phyloP scores from a whole-genome alignment of 1,140 invertebrate species.

The Agrypnia vestita region DNA sequence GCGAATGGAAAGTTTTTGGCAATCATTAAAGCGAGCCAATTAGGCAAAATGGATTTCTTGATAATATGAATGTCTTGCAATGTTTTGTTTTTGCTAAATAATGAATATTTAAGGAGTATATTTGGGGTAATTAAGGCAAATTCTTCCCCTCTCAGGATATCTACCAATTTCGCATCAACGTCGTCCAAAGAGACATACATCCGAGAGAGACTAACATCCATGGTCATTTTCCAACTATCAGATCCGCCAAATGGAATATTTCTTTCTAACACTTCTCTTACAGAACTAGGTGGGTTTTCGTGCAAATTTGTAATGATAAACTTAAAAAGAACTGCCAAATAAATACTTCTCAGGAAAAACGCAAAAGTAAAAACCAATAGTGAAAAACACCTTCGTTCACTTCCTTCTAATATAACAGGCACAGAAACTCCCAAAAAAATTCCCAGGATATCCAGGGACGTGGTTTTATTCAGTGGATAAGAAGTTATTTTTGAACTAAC shows the following conservation, averaged over 20 bases:
- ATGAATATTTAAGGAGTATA: not conserved
- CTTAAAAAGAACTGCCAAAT: not conserved
- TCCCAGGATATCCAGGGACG: not conserved
- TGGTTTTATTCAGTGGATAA: not conserved
- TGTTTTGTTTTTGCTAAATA: not conserved
- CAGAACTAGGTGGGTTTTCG: not conserved
- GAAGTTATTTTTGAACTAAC: not conserved
- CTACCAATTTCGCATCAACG: not conserved
- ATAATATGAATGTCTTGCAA: not conserved
- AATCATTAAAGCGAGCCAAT: not conserved
- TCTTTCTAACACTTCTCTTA: not conserved
- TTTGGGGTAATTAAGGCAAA: not conserved
- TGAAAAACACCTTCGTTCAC: not conserved
- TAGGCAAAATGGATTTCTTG: not conserved
- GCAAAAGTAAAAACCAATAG: not conserved
- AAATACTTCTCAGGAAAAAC: not conserved
- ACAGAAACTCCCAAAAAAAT: not conserved
- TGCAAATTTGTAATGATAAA: not conserved
- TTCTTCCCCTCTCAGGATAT: not conserved
- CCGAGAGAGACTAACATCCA: not conserved
- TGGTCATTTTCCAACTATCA: not conserved
- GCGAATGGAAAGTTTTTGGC: not conserved
- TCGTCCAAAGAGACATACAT: not conserved
- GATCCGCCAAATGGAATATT: constrained; percentile 7
- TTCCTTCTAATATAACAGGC: not conserved